A percentile compares a stretch with the other conserved stretches of the same genome.
These are phyloP conservation scores for Ochotona curzoniae DNA, from an alignment of 2,113 vertebrate genomes.

Conservation along the genomic window DNA sequence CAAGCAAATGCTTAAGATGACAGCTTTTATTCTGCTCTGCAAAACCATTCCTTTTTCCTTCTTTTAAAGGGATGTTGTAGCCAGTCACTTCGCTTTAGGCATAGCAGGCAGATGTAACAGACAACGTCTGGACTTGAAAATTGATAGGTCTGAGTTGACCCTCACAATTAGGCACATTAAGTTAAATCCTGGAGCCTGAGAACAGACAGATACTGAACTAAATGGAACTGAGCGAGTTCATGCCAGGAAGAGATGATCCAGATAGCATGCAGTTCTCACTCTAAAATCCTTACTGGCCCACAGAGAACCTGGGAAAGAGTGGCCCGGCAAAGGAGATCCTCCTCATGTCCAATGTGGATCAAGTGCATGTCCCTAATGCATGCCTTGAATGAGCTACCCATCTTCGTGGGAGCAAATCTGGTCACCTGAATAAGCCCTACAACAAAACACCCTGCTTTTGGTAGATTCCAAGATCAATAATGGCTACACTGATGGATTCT, in stretches of 20 bases:
- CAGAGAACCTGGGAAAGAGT: slow-evolving; percentile 16
- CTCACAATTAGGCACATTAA: slow-evolving; percentile 77
- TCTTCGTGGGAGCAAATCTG: slow-evolving; percentile 9
- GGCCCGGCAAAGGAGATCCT: slow-evolving; percentile 38
- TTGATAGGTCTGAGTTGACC: slow-evolving; percentile 74
- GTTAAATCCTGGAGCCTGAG: slow-evolving; percentile 72
- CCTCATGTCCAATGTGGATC: background rate
- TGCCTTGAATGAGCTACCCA: background rate
- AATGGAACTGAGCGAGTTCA: slow-evolving; percentile 69
- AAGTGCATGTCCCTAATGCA: background rate
- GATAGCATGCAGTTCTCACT: slow-evolving; percentile 64
- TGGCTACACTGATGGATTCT: background rate
- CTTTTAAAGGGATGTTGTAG: slow-evolving; percentile 65
- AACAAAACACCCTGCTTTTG: background rate
- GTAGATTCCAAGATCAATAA: background rate
- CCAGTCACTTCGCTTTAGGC: slow-evolving; percentile 75
- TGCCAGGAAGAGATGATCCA: slow-evolving; percentile 63
- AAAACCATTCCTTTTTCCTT: slow-evolving; percentile 63
- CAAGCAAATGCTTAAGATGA: slow-evolving; percentile 71
- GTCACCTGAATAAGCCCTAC: background rate
- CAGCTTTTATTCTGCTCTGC: slow-evolving; percentile 63
- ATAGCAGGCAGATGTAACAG: slow-evolving; percentile 62
- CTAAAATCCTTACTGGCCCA: slow-evolving; percentile 40
- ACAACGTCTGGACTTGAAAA: slow-evolving; percentile 71
- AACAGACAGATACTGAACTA: slow-evolving; percentile 66